Evolutionary conservation across 2,888 invertebrate species (phyloP).

Genomic region (Rosalia funebris): DNA sequence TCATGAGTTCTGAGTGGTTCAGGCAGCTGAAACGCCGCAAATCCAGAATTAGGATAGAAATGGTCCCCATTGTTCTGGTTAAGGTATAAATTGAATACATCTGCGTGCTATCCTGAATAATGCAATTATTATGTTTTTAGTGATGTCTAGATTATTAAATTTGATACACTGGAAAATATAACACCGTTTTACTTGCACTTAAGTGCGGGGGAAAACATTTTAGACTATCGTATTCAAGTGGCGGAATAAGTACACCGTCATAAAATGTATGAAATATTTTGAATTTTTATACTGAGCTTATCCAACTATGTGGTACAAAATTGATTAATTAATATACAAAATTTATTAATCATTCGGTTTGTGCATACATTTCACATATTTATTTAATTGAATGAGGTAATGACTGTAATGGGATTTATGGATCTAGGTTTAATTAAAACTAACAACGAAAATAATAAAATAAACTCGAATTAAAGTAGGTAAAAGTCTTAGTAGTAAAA

Average conservation of each 20-base stretch:
- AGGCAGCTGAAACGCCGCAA: slow-evolving; percentile 59
- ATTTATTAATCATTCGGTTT: too few species aligned
- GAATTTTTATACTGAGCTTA: too few species aligned
- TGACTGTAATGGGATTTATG: too few species aligned
- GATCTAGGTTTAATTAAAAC: too few species aligned
- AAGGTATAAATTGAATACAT: slow-evolving; percentile 53
- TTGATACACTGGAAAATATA: slow-evolving; percentile 35
- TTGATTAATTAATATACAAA: too few species aligned
- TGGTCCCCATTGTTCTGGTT: slow-evolving; percentile 57
- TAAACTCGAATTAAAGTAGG: too few species aligned
- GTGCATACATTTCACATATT: too few species aligned
- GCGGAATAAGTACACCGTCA: background rate
- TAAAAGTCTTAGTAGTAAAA: too few species aligned
- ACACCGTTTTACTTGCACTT: slow-evolving; percentile 18
- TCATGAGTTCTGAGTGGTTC: slow-evolving; percentile 62
- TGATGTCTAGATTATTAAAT: slow-evolving; percentile 41
- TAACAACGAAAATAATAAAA: too few species aligned
- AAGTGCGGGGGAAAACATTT: slow-evolving; percentile 9
- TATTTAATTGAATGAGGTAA: too few species aligned
- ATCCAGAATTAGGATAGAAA: slow-evolving; percentile 62
- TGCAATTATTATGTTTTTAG: slow-evolving; percentile 49
- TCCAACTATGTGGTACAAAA: too few species aligned
- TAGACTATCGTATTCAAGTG: slow-evolving; percentile 3
- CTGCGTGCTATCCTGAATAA: slow-evolving; percentile 47
- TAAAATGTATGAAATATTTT: background rate